Percentiles rank a stretch among this genome's conserved stretches.
Conservation (phyloP, 2,888 invertebrate species). For the Adelphocoris suturalis region DNA sequence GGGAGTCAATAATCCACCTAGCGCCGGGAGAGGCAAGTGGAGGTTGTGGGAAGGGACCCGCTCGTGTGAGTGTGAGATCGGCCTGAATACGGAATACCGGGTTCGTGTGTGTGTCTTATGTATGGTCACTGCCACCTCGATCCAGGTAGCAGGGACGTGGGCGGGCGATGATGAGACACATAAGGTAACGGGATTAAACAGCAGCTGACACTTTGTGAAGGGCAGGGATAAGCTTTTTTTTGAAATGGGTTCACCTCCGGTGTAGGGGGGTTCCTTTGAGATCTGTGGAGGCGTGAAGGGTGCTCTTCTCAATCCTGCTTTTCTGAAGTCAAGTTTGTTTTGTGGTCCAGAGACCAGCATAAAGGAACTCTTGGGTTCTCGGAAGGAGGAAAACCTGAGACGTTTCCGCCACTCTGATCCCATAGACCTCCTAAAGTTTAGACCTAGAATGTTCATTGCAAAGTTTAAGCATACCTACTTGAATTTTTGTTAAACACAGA, state of each 20-base stretch:
- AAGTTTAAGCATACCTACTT: too few species aligned
- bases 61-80: neutral
- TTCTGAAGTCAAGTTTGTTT: slow-evolving; percentile 64
- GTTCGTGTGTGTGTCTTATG: neutral
- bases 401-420: slow-evolving; percentile 3
- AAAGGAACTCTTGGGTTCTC: slow-evolving; percentile 33
- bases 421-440: neutral
- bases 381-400: slow-evolving; percentile 56
- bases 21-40: slow-evolving; percentile 14
- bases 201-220: slow-evolving; percentile 67
- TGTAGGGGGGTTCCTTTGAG: slow-evolving; percentile 43
- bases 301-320: neutral
- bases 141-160: slow-evolving; percentile 53
- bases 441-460: too few species aligned
- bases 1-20: slow-evolving; percentile 48
- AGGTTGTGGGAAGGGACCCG: slow-evolving; percentile 53
- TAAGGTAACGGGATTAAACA: slow-evolving; percentile 64
- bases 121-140: slow-evolving; percentile 32
- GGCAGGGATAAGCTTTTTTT: slow-evolving; percentile 62
- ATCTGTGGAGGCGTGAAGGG: slow-evolving; percentile 63
- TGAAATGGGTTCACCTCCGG: slow-evolving; percentile 25
- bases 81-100: neutral
- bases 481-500: too few species aligned
- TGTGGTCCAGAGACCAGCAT: slow-evolving; percentile 53
- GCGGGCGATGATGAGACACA: slow-evolving; percentile 69